Evolutionary conservation across 2,797 vertebrate species (phyloP), one percentile per base, ranked within the genome.

Genomic region (Poeciliopsis infans): DNA sequence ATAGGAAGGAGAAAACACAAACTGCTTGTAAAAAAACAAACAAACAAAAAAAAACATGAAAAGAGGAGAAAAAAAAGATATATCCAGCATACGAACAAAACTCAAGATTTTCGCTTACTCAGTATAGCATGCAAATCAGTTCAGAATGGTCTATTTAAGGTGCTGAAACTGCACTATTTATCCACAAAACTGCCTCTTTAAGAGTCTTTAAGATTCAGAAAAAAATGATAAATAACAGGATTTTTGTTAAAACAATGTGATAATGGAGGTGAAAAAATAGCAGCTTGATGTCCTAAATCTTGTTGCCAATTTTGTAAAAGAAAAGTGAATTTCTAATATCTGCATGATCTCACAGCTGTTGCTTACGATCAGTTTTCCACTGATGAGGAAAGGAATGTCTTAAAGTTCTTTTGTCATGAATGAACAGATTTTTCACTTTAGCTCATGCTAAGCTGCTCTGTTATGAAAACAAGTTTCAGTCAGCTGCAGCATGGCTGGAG

Each of bases 21-120:
- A 16, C 15, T 15, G 25, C n/a, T 59, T 59, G 13, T 7, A 39
- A 39, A 39, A 33, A n/a, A n/a, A n/a, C n/a, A n/a, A n/a, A n/a
- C n/a, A n/a, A n/a, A n/a, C n/a, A n/a, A n/a, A n/a, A 33, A 64
- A 45, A 64, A 36, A 36, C 16, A 64, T 7, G 7, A 36, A 7
- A 8, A 76, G 79, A 73, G 80, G 74, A 82, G 78, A 77, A 45
- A 39, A 39, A 49, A 77, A 41, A 76, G 16, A 2, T 7, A 36
- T 64, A 3, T 8, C 16, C 20, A 8, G 3, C 7, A 66, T 66
- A 23, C 23, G 33, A 66, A 39, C 33, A 39, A 51, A 36, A 39
- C 7, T 20, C 36, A 20, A 36, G 33, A 66, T 39, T 36, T 66
- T 39, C 36, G 16, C 31, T 64, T 64, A 7, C 18, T 4, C 7